Evolutionary conservation across 2,113 vertebrate genomes (phyloP), one percentile per base, ranked within the genome.

Genomic region (Lepus europaeus): DNA sequence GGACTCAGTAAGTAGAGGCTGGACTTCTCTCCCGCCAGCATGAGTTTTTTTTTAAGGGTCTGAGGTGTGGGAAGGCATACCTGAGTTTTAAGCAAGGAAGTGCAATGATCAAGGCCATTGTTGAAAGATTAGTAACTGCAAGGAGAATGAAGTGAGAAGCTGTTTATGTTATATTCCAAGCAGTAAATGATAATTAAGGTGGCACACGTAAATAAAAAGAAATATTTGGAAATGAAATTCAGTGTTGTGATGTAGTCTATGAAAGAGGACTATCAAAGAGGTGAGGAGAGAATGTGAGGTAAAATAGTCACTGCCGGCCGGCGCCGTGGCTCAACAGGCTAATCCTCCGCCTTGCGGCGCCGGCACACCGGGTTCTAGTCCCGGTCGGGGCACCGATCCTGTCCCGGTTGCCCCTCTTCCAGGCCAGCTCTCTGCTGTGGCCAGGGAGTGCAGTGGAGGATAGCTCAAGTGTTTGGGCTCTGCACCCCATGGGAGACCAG

Each of bases 11-110:
- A 87, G 7, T 27, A 0, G 36, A 80, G 87, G 12, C 56, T 88
- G 25, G 10, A 59, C 84, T 80, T 73, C 82, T 59, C 4, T 61
- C 45, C 31, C 8, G 23, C 25, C 53, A 59, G 70, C 63, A 45
- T 45, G 22, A 59, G 13, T 9, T 72, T 2, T 64, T 33, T 33
- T 64, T 91, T 77, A 66, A 79, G 39, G 25, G 33, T 53, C 53
- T 87, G 29, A 14, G 36, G 3, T 73, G 80, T 84, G 69, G 33
- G 17, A 76, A 93, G 20, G 70, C 53, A 77, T 33, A 56, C 20
- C 31, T 87, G 85, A 12, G 16, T 93, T 84, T 84, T 72, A 94
- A 89, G 36, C 56, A 93, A 81, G 27, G 68, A 90, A 87, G 64
- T 80, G 12, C 33, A 84, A 33, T 74, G 92, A 59, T n/a, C 29